Evolutionary conservation across 2,888 invertebrate species (phyloP).

Genomic region (Hydroisotoma schaefferi): DNA sequence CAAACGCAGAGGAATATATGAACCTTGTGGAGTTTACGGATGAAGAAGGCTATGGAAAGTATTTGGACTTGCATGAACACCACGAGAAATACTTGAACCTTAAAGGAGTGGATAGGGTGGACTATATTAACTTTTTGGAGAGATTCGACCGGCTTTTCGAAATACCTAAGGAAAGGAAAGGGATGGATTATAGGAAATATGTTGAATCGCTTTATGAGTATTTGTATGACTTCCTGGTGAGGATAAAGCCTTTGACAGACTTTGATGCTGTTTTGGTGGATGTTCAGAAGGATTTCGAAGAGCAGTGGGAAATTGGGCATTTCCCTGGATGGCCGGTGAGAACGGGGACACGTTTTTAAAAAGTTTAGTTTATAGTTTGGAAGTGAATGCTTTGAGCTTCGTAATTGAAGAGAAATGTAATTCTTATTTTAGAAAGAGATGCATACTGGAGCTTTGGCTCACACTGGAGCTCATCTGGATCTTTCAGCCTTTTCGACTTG

Average conservation of each 20-base stretch:
- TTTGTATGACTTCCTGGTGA: conserved; percentile 72
- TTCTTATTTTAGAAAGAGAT: conserved; percentile 72
- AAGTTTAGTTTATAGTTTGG: neutral
- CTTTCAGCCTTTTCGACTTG: conserved; percentile 96
- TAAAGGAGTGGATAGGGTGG: conserved; percentile 86
- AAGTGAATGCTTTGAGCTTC: neutral
- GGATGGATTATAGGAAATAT: conserved; percentile 82
- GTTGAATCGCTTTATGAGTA: conserved; percentile 79
- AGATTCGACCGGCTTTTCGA: conserved; percentile 95
- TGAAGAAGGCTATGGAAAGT: conserved; percentile 98
- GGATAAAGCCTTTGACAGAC: conserved; percentile 83
- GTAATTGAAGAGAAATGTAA: neutral
- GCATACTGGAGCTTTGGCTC: conserved; percentile 80
- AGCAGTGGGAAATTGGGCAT: conserved; percentile 81
- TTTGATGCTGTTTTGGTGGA: conserved; percentile 72
- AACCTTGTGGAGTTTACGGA: conserved; percentile 91
- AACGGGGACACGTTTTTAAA: conserved; percentile 23
- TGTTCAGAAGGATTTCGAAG: conserved; percentile 74
- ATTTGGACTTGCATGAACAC: conserved; percentile 93
- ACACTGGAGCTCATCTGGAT: conserved; percentile 94
- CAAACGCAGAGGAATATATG: conserved; percentile 43
- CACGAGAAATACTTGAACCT: conserved; percentile 94
- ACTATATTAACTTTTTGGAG: conserved; percentile 91
- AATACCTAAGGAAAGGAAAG: conserved; percentile 82
- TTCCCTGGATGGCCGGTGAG: conserved; percentile 92